Evolutionary conservation across 2,888 invertebrate genomes (phyloP).

Genomic region (Agrotis ipsilon): DNA sequence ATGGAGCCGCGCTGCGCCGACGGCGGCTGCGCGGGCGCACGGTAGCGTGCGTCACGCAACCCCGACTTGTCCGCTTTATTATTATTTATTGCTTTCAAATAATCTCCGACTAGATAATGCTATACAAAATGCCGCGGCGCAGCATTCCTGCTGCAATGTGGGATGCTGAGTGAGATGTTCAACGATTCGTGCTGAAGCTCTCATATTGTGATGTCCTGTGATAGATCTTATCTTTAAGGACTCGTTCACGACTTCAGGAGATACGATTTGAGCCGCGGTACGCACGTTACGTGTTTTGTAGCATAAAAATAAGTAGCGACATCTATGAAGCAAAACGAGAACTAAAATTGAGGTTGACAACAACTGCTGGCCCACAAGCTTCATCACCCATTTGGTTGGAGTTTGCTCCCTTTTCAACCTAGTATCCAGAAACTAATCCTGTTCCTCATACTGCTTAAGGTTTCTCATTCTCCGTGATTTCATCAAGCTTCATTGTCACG

Average conservation of each 20-base stretch:
- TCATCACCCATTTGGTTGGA: too few relatives aligned
- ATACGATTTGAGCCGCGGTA: not conserved
- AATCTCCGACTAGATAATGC: slow-evolving; percentile 82
- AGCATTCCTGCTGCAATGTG: slow-evolving; percentile 71
- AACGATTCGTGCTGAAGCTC: slow-evolving; percentile 49
- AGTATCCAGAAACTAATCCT: too few relatives aligned
- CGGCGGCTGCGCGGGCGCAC: slow-evolving; percentile 61
- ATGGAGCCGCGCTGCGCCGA: slow-evolving; percentile 52
- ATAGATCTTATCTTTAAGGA: slow-evolving; percentile 47
- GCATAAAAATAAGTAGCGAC: too few relatives aligned
- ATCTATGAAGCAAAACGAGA: too few relatives aligned
- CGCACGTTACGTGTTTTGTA: too few relatives aligned
- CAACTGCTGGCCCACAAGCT: too few relatives aligned
- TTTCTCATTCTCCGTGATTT: too few relatives aligned
- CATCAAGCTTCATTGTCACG: too few relatives aligned
- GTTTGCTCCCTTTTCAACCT: too few relatives aligned
- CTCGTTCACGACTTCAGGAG: not conserved
- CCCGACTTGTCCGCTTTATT: slow-evolving; percentile 83
- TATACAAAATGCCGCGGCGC: slow-evolving; percentile 72
- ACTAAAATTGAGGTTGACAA: too few relatives aligned
- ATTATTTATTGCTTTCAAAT: slow-evolving; percentile 89
- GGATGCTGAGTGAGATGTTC: slow-evolving; percentile 71
- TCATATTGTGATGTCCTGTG: slow-evolving; percentile 51
- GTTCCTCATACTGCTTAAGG: too few relatives aligned
- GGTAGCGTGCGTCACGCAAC: slow-evolving; percentile 89